Evolutionary conservation across 2,888 invertebrate species (phyloP).

Genomic region (Drosophila helvetica): DNA sequence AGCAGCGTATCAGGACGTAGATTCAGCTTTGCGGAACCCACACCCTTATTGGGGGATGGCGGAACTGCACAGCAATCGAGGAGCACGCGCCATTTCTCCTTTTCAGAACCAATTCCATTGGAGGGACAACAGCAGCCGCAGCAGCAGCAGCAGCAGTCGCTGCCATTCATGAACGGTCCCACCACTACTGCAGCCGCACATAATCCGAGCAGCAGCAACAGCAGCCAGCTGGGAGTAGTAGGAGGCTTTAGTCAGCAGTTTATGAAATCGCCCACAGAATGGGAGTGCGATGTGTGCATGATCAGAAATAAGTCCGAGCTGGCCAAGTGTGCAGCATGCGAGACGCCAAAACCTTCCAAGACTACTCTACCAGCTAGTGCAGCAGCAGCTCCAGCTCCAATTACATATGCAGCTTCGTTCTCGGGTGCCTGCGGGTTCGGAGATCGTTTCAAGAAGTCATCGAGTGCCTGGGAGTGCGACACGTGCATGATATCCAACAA

Average conservation of each 20-base stretch:
- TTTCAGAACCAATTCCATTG: constrained; percentile 6
- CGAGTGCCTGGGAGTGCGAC: constrained; percentile 88
- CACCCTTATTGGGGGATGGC: neutral
- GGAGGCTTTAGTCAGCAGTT: constrained; percentile 83
- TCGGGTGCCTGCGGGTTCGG: constrained; percentile 51
- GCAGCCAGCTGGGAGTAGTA: constrained; percentile 5
- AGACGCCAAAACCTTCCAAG: constrained; percentile 80
- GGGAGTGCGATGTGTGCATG: constrained; percentile 88
- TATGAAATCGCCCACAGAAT: constrained; percentile 85
- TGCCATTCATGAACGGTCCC: neutral
- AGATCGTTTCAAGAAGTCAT: constrained; percentile 85
- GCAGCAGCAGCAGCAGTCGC: constrained; percentile 1
- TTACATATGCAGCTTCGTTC: constrained; percentile 9
- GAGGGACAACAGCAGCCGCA: no score
- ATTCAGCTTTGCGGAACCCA: constrained; percentile 18
- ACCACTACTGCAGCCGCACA: neutral
- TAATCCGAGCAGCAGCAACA: constrained; percentile 5
- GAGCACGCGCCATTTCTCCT: neutral
- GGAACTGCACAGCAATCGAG: neutral
- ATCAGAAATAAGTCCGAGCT: constrained; percentile 85
- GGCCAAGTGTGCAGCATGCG: constrained; percentile 86
- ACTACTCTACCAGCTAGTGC: constrained; percentile 10
- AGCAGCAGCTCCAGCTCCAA: constrained; percentile 6
- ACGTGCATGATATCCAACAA: constrained; percentile 87
- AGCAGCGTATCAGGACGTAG: neutral